Evolutionary conservation across 2,888 invertebrate genomes (phyloP).

Genomic region (Caradrina kadenii): DNA sequence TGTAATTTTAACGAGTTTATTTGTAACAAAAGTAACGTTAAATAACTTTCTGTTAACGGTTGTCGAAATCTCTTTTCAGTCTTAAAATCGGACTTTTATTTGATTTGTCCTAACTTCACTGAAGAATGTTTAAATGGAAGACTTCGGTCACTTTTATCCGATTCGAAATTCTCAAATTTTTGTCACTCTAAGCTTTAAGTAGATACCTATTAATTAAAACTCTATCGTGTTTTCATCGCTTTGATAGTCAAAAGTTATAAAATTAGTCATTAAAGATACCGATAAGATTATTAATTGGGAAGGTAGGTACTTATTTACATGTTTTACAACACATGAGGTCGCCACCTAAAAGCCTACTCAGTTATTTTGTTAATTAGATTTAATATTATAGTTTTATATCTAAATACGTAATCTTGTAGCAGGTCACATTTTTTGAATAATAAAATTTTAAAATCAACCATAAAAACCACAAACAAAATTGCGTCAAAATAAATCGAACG

Average conservation of each 20-base stretch:
- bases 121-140: slow-evolving; percentile 4
- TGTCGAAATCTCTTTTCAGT: slow-evolving; percentile 54
- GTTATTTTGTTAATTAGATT: slow-evolving; percentile 48
- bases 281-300: slow-evolving; percentile 48
- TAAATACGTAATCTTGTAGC: slow-evolving; percentile 20
- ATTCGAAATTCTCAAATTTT: slow-evolving; percentile 9
- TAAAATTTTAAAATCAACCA: slow-evolving; percentile 17
- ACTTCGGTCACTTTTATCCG: slow-evolving; percentile 1
- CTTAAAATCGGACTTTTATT: slow-evolving; percentile 40
- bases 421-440: slow-evolving; percentile 32
- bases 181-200: background rate
- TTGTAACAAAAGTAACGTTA: slow-evolving; percentile 73
- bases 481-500: slow-evolving; percentile 1
- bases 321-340: slow-evolving; percentile 47
- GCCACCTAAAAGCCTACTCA: slow-evolving; percentile 27
- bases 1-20: slow-evolving; percentile 81
- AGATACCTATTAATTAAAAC: slow-evolving; percentile 28
- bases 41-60: slow-evolving; percentile 70
- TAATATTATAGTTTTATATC: slow-evolving; percentile 38
- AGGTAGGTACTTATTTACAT: slow-evolving; percentile 32
- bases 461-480: background rate
- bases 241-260: slow-evolving; percentile 40
- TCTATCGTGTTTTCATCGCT: slow-evolving; percentile 30
- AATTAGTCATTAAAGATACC: slow-evolving; percentile 44
- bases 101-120: slow-evolving; percentile 25